Evolutionary conservation across 1,140 invertebrate species (phyloP).

Genomic region (Bradynema listronoti): DNA sequence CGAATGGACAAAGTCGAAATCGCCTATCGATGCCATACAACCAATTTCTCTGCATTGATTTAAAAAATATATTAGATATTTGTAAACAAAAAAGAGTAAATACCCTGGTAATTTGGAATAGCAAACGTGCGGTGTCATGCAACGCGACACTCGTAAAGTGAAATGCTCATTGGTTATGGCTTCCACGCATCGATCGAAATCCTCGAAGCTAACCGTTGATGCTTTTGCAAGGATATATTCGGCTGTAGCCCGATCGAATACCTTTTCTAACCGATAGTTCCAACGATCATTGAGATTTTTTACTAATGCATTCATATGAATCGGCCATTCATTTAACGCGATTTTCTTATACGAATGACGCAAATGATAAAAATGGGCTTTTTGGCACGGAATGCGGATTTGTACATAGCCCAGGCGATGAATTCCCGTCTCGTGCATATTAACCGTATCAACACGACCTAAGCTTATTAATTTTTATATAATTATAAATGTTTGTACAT

Average conservation of each 20-base stretch:
- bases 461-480: conserved; percentile 9
- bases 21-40: conserved; percentile 38
- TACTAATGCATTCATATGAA: conserved; percentile 41
- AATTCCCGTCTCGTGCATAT: conserved; percentile 58
- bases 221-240: conserved; percentile 31
- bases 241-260: conserved; percentile 25
- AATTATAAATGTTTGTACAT: not conserved
- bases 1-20: conserved; percentile 46
- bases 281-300: conserved; percentile 46
- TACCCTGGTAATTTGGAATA: conserved; percentile 49
- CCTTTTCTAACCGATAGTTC: conserved; percentile 33
- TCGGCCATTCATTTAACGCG: conserved; percentile 42
- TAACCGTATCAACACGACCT: conserved; percentile 55
- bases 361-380: conserved; percentile 56
- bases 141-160: conserved; percentile 49
- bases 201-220: conserved; percentile 51
- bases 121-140: conserved; percentile 56
- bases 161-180: conserved; percentile 54
- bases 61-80: conserved; percentile 1
- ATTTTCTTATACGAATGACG: conserved; percentile 54
- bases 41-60: conserved; percentile 28
- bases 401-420: conserved; percentile 55
- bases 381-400: conserved; percentile 49
- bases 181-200: conserved; percentile 53
- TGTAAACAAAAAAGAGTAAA: not conserved